phyloP scores from a whole-genome alignment of 2,797 vertebrate species.

The Acrossocheilus wenchowensis region DNA sequence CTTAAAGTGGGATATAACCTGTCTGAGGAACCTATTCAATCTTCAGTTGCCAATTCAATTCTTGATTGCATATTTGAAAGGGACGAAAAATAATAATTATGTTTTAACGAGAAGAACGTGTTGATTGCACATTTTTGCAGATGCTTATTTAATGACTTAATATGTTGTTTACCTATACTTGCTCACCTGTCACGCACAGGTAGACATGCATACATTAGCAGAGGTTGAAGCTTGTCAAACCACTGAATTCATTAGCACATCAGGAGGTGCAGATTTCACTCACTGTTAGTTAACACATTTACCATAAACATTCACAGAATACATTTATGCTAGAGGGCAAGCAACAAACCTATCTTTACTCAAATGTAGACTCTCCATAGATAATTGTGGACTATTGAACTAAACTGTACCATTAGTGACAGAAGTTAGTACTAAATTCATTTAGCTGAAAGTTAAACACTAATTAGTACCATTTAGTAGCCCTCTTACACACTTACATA shows the following conservation, averaged over 20 bases:
- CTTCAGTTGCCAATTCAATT: constrained; percentile 20
- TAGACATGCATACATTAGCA: constrained; percentile 91
- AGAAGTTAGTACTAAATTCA: neutral
- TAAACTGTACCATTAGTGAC: neutral
- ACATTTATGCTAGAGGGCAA: constrained; percentile 58
- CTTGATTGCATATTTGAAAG: constrained; percentile 17
- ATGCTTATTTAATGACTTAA: constrained; percentile 62
- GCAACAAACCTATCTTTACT: constrained; percentile 57
- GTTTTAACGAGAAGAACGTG: constrained; percentile 70
- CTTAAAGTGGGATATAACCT: constrained; percentile 20
- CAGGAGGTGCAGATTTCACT: constrained; percentile 74
- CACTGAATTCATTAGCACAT: constrained; percentile 91
- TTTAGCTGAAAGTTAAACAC: neutral
- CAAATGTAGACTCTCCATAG: constrained; percentile 41
- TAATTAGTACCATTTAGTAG: neutral
- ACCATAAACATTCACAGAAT: constrained; percentile 62
- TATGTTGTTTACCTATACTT: constrained; percentile 73
- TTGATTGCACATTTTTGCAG: constrained; percentile 62
- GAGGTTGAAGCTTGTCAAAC: constrained; percentile 84
- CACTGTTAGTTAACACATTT: constrained; percentile 86
- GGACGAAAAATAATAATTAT: constrained; percentile 56
- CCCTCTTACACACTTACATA: neutral
- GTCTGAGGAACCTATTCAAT: constrained; percentile 51
- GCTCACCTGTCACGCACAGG: constrained; percentile 82
- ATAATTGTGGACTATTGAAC: neutral